A percentile compares a stretch with the other conserved stretches of the same genome.
These are phyloP conservation scores for Scomber colias DNA, from an alignment of 2,113 vertebrate species.

Conservation along the genomic window DNA sequence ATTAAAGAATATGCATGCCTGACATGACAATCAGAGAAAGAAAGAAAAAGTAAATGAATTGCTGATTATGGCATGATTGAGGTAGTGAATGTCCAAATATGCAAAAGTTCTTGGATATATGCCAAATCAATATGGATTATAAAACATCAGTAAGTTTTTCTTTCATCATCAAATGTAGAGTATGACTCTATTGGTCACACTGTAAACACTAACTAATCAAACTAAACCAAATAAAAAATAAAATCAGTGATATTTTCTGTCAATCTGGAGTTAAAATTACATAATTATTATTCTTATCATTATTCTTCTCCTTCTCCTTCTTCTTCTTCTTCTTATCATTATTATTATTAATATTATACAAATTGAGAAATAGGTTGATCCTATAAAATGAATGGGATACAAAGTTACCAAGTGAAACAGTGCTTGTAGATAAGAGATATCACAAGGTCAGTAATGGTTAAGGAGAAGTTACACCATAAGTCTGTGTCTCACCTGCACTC, in stretches of 20 bases:
- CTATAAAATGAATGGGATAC: not conserved
- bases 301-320: not conserved
- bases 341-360: not conserved
- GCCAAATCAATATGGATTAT: no score
- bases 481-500: conserved; percentile 75
- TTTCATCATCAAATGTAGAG: not conserved
- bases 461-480: not conserved
- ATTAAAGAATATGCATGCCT: not conserved
- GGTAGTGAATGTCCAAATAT: not conserved
- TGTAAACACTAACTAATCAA: not conserved
- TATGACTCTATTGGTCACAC: not conserved
- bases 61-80: not conserved
- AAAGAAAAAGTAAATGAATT: not conserved
- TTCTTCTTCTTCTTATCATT: not conserved
- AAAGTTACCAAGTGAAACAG: not conserved
- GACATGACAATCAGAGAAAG: no score
- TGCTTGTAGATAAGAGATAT: not conserved
- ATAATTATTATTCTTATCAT: not conserved
- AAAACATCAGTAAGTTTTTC: no score
- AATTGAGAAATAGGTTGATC: not conserved
- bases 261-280: not conserved
- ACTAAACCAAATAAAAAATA: not conserved
- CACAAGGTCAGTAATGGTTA: not conserved
- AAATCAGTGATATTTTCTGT: not conserved
- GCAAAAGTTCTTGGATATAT: no score